Conservation (phyloP, 2,113 vertebrate genomes). For the Artemisiospiza belli region DNA sequence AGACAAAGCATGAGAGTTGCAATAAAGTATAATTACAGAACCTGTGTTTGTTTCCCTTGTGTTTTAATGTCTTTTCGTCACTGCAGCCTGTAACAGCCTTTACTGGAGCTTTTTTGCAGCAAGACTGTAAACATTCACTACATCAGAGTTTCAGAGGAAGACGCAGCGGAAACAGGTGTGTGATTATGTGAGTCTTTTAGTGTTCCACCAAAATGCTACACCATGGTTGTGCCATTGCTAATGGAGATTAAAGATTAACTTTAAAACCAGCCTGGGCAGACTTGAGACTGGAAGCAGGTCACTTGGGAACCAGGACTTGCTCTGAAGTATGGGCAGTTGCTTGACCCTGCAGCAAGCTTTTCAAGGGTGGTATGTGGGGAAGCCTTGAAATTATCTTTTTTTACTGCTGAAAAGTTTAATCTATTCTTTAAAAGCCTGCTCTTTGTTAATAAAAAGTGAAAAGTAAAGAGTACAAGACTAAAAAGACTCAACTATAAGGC, state of each 20-base stretch:
- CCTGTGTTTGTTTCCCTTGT: background rate
- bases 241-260: background rate
- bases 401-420: background rate
- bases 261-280: background rate
- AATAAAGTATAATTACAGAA: conserved; percentile 23
- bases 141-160: background rate
- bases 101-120: background rate
- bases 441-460: background rate
- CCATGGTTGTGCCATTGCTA: background rate
- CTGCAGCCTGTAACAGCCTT: background rate
- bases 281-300: background rate
- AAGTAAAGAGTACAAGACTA: background rate
- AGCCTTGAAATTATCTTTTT: background rate
- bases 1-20: background rate
- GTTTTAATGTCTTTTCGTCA: background rate
- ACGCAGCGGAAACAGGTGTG: background rate
- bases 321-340: background rate
- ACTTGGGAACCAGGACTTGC: background rate
- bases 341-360: background rate
- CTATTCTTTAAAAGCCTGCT: background rate
- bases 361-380: background rate
- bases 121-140: background rate
- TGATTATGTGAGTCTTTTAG: background rate
- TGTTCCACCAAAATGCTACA: background rate
- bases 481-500: background rate